These are phyloP conservation scores for Agrilus biguttatus DNA, from an alignment of 2,888 invertebrate species.

Conservation along the genomic window DNA sequence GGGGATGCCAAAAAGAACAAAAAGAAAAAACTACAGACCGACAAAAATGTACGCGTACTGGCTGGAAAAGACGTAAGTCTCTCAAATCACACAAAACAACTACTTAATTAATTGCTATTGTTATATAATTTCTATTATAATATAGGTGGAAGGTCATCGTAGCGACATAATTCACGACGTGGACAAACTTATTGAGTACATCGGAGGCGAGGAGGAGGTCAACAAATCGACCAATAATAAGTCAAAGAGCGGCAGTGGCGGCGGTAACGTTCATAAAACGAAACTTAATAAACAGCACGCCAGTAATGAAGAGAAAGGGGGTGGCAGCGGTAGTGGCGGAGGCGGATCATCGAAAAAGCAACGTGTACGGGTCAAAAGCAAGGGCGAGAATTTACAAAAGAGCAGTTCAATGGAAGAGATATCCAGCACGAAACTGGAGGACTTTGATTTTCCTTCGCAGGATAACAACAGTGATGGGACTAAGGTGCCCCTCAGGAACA, in stretches of 20 bases:
- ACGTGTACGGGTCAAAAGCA: constrained; percentile 22
- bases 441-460: constrained; percentile 29
- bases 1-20: constrained; percentile 34
- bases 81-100: background rate
- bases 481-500: constrained; percentile 18
- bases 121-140: background rate
- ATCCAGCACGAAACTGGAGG: constrained; percentile 60
- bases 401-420: constrained; percentile 71
- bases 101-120: too few species aligned
- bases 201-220: constrained; percentile 48
- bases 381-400: constrained; percentile 41
- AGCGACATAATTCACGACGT: constrained; percentile 55
- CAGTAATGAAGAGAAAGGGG: constrained; percentile 34
- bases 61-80: constrained; percentile 31
- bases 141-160: constrained; percentile 60
- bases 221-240: constrained; percentile 21
- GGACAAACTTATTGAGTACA: constrained; percentile 62
- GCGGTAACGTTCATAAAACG: constrained; percentile 8
- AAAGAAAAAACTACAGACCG: constrained; percentile 43
- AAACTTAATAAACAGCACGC: constrained; percentile 25
- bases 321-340: constrained; percentile 28
- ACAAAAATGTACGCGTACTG: constrained; percentile 28
- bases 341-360: constrained; percentile 20
- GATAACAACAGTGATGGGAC: constrained; percentile 16
- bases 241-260: constrained; percentile 13